phyloP scores from a whole-genome alignment of 2,888 invertebrate genomes.

The Incurvaria masculella region DNA sequence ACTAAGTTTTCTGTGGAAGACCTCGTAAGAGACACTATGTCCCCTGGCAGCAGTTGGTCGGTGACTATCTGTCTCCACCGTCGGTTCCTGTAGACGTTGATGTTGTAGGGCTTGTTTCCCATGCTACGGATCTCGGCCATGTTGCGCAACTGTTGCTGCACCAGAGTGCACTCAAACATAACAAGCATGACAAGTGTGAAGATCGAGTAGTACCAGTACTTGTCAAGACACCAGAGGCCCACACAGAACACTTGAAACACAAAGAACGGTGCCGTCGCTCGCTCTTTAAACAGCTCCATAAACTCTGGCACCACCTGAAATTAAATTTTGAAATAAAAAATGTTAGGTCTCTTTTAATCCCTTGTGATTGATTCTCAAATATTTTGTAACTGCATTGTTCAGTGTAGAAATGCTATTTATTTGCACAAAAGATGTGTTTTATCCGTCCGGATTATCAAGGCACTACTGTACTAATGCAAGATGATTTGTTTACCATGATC shows the following conservation, averaged over 20 bases:
- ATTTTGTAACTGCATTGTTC: neutral
- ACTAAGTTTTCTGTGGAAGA: conserved; percentile 88
- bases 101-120: conserved; percentile 95
- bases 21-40: conserved; percentile 91
- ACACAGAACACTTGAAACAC: conserved; percentile 99
- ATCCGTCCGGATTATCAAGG: too few species aligned
- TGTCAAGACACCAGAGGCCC: conserved; percentile 97
- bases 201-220: conserved; percentile 97
- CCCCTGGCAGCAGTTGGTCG: conserved; percentile 91
- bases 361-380: too few species aligned
- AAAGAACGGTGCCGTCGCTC: conserved; percentile 99
- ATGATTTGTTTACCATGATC: conserved; percentile 80
- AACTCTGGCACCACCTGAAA: conserved; percentile 88
- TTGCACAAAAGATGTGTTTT: neutral
- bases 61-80: conserved; percentile 86
- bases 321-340: conserved; percentile 2
- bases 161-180: conserved; percentile 95
- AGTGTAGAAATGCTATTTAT: neutral
- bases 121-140: conserved; percentile 99
- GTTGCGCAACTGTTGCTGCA: conserved; percentile 96
- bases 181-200: conserved; percentile 96
- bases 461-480: conserved; percentile 12
- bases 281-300: conserved; percentile 92
- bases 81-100: conserved; percentile 86
- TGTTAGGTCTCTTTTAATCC: too few species aligned